Base-by-base conservation (phyloP, 1,140 invertebrate genomes). In the Drosophila littoralis region DNA sequence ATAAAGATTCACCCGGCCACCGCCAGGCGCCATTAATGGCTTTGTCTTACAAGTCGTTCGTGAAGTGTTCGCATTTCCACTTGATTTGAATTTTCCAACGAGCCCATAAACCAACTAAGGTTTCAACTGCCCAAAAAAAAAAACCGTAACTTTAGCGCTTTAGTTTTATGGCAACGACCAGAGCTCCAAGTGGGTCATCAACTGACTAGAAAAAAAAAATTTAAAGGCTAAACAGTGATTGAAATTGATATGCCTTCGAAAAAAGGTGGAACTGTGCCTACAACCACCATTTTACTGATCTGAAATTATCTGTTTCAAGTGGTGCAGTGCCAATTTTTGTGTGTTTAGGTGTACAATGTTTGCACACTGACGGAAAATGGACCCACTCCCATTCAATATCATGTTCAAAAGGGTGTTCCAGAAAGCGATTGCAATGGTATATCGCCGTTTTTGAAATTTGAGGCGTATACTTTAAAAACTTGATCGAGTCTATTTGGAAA, bases 11-110 rank as follows among this genome's bases (percentile, higher is more conserved):
- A 28, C 33, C 22, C 32, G 22, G 28, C 57, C 58, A 71, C 46
- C 57, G 61, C 22, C 67, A 65, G 71, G 75, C 68, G 83, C 83
- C 83, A 77, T 86, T 86, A 86, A 86, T 86, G 72, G 79, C 76
- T 74, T 83, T 79, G 83, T 88, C 63, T 79, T 68, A 83, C 79
- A 86, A 86, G 79, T 84, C 55, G 60, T 83, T 77, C 15, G 22
- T 28, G 28, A 15, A 81, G 54, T 22, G 63, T 35, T 66, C 33
- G 35, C 59, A 45, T 77, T 84, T 84, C 81, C 81, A 64, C 81
- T 77, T 81, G 81, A 84, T 77, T 86, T 88, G 81, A 78, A 60
- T 71, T 75, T 60, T 67, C 54, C 67, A 73, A 57, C 40, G 55
- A 46, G 60, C 46, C 64, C 75, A 88, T 85, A 88, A 85, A 85